Evolutionary conservation across 1,140 invertebrate genomes (phyloP).

Genomic region (Lucilia cuprina): DNA sequence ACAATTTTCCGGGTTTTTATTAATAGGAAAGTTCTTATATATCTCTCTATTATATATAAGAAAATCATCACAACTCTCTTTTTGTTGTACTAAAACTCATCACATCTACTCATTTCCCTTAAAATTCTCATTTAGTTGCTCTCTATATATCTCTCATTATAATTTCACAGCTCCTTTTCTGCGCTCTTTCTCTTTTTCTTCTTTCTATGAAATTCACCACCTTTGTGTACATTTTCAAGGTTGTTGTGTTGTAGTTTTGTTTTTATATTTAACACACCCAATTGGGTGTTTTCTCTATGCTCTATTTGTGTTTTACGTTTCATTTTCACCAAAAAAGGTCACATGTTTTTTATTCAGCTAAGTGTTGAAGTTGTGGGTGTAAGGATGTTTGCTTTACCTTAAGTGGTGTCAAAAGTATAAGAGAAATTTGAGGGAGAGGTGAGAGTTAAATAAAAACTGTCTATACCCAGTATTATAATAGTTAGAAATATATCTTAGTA

Average conservation of each 20-base stretch:
- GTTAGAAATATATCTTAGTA: too few species aligned
- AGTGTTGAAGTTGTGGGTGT: neutral
- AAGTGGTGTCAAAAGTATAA: neutral
- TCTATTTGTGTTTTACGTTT: constrained; percentile 18
- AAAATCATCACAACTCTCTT: neutral
- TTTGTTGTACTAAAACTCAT: neutral
- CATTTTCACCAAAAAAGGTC: constrained; percentile 4
- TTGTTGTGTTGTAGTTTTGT: constrained; percentile 26
- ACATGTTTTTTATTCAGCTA: neutral
- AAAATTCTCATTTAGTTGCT: neutral
- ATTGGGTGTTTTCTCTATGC: constrained; percentile 22
- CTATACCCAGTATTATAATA: neutral
- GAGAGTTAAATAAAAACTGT: neutral
- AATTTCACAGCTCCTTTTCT: neutral
- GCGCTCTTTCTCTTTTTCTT: neutral
- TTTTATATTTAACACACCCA: constrained; percentile 28
- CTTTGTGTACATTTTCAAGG: constrained; percentile 22
- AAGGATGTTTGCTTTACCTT: neutral
- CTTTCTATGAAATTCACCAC: neutral
- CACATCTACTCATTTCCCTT: neutral
- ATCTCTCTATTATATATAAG: neutral
- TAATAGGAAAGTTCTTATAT: neutral
- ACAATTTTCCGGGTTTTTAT: neutral
- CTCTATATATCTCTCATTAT: too few species aligned
- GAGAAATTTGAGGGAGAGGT: neutral